These are phyloP conservation scores for Lepas anatifera DNA, from an alignment of 2,888 invertebrate genomes.

Conservation along the genomic window DNA sequence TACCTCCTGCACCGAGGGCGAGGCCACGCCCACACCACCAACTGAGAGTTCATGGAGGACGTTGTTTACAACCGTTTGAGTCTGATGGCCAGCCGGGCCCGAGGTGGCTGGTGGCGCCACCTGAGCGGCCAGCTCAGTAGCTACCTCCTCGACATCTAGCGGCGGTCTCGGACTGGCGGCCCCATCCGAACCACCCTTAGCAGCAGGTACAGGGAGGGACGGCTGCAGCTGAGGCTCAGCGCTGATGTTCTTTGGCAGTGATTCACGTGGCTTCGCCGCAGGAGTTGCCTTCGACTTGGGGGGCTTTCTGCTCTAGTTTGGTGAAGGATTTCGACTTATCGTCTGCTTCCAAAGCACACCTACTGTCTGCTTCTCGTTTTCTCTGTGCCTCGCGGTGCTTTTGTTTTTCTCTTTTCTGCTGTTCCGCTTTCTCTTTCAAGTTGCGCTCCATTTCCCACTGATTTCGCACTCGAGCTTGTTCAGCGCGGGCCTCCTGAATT, in stretches of 20 bases:
- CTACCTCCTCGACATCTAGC: not conserved
- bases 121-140: too few species aligned
- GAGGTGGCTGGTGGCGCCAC: too few species aligned
- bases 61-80: too few species aligned
- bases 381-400: too few species aligned
- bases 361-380: not conserved
- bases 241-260: not conserved
- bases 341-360: too few species aligned
- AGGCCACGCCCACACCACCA: not conserved
- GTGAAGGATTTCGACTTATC: too few species aligned
- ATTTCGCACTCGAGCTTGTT: not conserved
- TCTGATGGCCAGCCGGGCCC: too few species aligned
- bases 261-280: too few species aligned
- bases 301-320: too few species aligned
- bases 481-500: not conserved
- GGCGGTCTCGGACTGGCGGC: not conserved
- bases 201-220: not conserved
- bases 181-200: not conserved
- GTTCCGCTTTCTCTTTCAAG: not conserved
- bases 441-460: not conserved
- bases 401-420: not conserved
- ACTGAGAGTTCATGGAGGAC: not conserved
- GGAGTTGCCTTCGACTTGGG: too few species aligned
- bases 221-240: not conserved
- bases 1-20: not conserved